phyloP scores from a whole-genome alignment of 2,797 vertebrate species.

The Labroides dimidiatus region DNA sequence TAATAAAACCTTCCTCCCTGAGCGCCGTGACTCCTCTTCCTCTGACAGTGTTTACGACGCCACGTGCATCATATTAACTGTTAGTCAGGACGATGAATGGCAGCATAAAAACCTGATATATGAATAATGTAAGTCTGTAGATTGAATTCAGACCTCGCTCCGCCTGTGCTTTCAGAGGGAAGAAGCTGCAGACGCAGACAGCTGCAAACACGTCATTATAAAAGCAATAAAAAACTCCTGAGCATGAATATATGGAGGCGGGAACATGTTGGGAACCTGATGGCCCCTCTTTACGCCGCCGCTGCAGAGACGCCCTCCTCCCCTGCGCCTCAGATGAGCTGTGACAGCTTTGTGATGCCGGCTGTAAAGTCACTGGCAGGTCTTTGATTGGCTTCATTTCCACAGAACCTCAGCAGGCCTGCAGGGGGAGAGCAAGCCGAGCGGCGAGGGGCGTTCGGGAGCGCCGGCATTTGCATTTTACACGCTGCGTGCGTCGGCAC shows the following conservation, averaged over 20 bases:
- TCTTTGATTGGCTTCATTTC: slow-evolving; percentile 63
- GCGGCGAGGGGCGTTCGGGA: slow-evolving; percentile 11
- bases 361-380: slow-evolving; percentile 16
- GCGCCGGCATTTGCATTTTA: slow-evolving; percentile 47
- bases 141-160: slow-evolving; percentile 14
- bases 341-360: slow-evolving; percentile 29
- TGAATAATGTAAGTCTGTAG: slow-evolving; percentile 18
- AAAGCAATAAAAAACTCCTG: slow-evolving; percentile 13
- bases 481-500: slow-evolving; percentile 12
- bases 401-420: slow-evolving; percentile 31
- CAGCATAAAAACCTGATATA: background rate
- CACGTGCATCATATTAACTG: background rate
- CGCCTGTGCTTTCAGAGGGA: background rate
- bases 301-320: background rate
- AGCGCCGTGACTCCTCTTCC: background rate
- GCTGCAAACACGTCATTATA: background rate
- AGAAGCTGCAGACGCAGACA: slow-evolving; percentile 10
- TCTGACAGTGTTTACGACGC: slow-evolving; percentile 4
- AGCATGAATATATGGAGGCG: background rate
- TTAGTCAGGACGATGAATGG: slow-evolving; percentile 24
- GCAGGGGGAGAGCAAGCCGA: background rate
- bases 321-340: background rate
- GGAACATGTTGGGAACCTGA: background rate
- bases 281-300: slow-evolving; percentile 11
- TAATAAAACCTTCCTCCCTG: background rate